Conservation (phyloP, 2,113 vertebrate species). For the Strigops habroptila region DNA sequence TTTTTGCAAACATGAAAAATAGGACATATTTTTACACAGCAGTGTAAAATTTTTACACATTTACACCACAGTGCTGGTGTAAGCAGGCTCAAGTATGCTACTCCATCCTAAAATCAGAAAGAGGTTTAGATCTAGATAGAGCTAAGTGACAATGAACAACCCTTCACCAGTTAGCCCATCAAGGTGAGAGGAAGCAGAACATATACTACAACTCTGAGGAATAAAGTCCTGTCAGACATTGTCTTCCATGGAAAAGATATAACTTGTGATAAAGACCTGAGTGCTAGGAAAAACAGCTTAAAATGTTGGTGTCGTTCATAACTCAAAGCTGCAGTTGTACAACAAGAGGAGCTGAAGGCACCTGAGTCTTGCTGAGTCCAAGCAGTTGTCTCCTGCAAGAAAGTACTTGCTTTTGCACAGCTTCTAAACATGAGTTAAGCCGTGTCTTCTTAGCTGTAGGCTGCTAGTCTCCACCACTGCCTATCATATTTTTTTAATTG, state of each 20-base stretch:
- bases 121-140: background rate
- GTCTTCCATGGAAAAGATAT: background rate
- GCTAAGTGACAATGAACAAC: background rate
- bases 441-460: background rate
- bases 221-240: background rate
- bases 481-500: background rate
- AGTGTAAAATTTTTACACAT: no score
- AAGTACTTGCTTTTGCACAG: background rate
- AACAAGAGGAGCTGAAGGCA: background rate
- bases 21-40: no score
- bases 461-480: background rate
- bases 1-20: background rate
- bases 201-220: background rate
- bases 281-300: background rate
- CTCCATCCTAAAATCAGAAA: background rate
- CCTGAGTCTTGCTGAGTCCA: background rate
- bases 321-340: background rate
- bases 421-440: background rate
- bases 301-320: background rate
- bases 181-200: background rate
- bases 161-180: background rate
- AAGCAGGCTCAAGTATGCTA: background rate
- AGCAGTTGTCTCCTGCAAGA: background rate
- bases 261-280: background rate
- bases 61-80: background rate